Base-by-base conservation (phyloP, 2,797 vertebrate species). In the Sternotherus odoratus region DNA sequence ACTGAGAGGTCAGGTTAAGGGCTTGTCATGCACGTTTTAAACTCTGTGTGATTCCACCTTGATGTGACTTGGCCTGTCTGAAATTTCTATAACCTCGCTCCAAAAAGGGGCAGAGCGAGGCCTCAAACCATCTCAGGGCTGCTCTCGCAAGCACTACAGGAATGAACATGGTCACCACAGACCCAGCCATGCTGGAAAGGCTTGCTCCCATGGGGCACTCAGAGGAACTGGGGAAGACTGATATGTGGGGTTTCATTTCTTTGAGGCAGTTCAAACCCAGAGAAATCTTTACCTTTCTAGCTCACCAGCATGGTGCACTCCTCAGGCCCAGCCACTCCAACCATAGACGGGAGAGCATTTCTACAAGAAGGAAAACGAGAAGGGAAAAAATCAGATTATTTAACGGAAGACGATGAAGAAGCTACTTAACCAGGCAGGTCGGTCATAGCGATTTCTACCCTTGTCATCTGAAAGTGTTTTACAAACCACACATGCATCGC, bases 51-150 rank as follows among this genome's bases (percentile, higher is more conserved):
- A 3, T 23, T 69, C 63, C 39, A 50, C 33, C 17, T 8, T 9
- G n/a, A 36, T 33, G 50, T 6, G 4, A 26, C 13, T 11, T 23
- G 23, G 17, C 5, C 2, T 97, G 98, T 99, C 28, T 79, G 98
- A 97, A 98, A 98, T 92, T 94, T 98, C 98, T 98, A 98, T 98
- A 98, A 98, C 99, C 98, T 95, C 86, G 79, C 97, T 33, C 88
- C 21, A 96, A 82, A 93, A 50, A 33, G 12, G 23, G 3, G 53
- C 97, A 96, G 95, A 91, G 97, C 92, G 93, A 97, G 98, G 98
- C 98, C 98, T 99, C 98, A 99, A 99, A 99, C 98, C 50, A 10
- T 97, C 98, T 92, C 98, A 81, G 12, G 1, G 94, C 19, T 98
- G 83, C 92, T 99, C 95, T 99, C 77, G 98, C 99, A 98, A 98